phyloP scores from a whole-genome alignment of 2,888 invertebrate genomes.

The Syrphus vitripennis region DNA sequence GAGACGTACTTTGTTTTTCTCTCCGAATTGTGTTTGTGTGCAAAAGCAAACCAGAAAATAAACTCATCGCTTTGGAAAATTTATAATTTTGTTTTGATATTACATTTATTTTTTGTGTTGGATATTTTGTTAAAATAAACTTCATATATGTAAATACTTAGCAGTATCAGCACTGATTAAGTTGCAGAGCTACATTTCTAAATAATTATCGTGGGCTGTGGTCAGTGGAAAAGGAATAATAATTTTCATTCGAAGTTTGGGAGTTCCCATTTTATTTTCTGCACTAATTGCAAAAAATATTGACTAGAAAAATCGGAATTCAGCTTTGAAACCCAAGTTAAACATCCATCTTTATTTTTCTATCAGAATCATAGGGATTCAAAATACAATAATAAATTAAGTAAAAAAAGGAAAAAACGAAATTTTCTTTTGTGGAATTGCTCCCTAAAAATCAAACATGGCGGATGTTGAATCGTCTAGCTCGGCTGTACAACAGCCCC shows the following conservation, averaged over 20 bases:
- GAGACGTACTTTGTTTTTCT: slow-evolving; percentile 20
- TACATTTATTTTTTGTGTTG: slow-evolving; percentile 19
- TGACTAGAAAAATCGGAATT: background rate
- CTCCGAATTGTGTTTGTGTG: slow-evolving; percentile 33
- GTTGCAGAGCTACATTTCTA: background rate
- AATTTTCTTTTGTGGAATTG: slow-evolving; percentile 33
- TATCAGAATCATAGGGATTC: background rate
- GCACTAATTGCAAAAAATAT: background rate
- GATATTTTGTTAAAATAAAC: background rate
- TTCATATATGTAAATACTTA: background rate
- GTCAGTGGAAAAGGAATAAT: slow-evolving; percentile 19
- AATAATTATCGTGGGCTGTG: slow-evolving; percentile 37
- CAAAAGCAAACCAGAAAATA: slow-evolving; percentile 33
- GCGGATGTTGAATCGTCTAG: slow-evolving; percentile 83
- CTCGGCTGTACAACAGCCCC: slow-evolving; percentile 80
- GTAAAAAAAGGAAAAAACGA: background rate
- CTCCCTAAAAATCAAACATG: slow-evolving; percentile 76
- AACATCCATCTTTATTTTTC: background rate
- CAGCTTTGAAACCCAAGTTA: background rate
- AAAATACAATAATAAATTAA: background rate
- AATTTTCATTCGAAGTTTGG: slow-evolving; percentile 11
- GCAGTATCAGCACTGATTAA: background rate
- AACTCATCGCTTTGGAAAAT: slow-evolving; percentile 10
- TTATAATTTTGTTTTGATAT: slow-evolving; percentile 55
- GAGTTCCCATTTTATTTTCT: slow-evolving; percentile 22